Percentiles rank a stretch among this genome's conserved stretches.
These are phyloP conservation scores for Ylistrum balloti DNA, from an alignment of 1,140 invertebrate species.

Conservation along the genomic window DNA sequence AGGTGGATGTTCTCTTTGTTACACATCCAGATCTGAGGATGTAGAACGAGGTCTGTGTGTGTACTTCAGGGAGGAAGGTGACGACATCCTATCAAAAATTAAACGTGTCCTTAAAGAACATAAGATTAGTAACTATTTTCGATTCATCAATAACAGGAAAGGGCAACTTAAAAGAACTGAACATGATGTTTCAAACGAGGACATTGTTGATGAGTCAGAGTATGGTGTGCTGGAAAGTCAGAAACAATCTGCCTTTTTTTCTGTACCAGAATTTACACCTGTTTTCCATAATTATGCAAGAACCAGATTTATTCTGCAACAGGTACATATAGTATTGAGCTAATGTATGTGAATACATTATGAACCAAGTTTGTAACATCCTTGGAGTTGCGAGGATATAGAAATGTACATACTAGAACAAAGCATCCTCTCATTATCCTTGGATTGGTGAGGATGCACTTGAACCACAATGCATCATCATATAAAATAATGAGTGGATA, in stretches of 20 bases:
- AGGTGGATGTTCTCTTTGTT: not conserved
- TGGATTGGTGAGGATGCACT: too few species aligned
- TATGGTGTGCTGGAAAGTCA: not conserved
- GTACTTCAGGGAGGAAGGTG: not conserved
- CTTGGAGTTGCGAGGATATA: too few species aligned
- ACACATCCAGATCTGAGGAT: not conserved
- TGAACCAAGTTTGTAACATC: too few species aligned
- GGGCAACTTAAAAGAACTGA: not conserved
- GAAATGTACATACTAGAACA: too few species aligned
- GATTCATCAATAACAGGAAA: not conserved
- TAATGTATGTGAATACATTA: too few species aligned
- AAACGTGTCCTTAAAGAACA: not conserved
- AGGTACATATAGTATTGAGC: slow-evolving; percentile 9
- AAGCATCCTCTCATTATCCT: too few species aligned
- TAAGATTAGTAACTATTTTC: not conserved
- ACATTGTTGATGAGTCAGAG: not conserved
- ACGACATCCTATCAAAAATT: not conserved
- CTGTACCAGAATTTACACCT: slow-evolving; percentile 44
- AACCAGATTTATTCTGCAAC: slow-evolving; percentile 30
- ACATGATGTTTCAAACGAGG: slow-evolving; percentile 4
- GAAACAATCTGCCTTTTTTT: slow-evolving; percentile 29
- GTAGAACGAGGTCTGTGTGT: slow-evolving; percentile 45
- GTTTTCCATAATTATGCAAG: slow-evolving; percentile 43
- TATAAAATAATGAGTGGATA: too few species aligned
- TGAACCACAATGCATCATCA: too few species aligned